Evolutionary conservation across 2,113 vertebrate genomes (phyloP), one percentile per base, ranked within the genome.

Genomic region (Eptatretus burgeri): DNA sequence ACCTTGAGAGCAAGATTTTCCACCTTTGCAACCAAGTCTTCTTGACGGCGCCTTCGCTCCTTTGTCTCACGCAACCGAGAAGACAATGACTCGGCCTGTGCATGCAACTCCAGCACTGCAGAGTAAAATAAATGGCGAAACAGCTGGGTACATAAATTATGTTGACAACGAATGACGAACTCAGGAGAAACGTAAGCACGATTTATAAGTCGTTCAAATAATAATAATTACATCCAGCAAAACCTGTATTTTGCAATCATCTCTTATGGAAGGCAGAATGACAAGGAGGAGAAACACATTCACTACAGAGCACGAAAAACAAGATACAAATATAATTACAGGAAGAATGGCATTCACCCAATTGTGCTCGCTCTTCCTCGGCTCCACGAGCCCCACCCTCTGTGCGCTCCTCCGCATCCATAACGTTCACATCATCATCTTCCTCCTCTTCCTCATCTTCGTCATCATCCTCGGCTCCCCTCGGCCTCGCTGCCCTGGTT

Each of bases 1-100:
- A 86, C 84, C 81, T 94, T 93, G 52, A 95, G 80, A 10, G 87
- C 89, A 72, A 94, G 74, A 71, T 98, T 95, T 72, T 94, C 91
- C 66, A 98, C 91, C 76, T 93, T 93, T 82, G 88, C 85, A 68
- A 93, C 93, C 68, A 98, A 83, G 71, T 98, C 87, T 66, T 95
- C 86, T 67, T 98, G 91, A 64, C 89, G 81, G 66, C 93, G 95
- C 72, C 85, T 82, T 20, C 84, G 77, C 60, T 85, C 87, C 11
- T 85, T 85, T 0, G 87, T 98, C 66, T 94, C 85, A 67, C 91
- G 84, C 62, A 95, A 81, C 73, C 88, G 95, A 66, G 77, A 74
- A 73, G 86, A 86, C 72, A 94, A 51, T 65, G 73, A 79, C 72
- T 86, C 91, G 65, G 93, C 87, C 77, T 95, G 86, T 64, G 91